Evolutionary conservation across 2,797 vertebrate species (phyloP).

Genomic region (Leptodactylus fallax): DNA sequence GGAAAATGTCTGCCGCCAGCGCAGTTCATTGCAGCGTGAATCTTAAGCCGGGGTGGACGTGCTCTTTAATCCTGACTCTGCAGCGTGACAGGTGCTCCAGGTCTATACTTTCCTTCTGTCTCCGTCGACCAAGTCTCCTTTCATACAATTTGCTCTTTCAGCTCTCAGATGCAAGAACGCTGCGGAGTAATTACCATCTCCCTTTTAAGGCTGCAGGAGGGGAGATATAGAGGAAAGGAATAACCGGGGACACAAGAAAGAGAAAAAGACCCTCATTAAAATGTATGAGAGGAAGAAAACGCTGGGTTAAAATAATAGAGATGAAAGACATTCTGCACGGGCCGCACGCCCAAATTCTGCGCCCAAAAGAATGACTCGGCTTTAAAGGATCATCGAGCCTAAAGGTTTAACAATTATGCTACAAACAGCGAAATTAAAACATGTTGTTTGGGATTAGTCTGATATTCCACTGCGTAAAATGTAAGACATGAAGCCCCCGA

Average conservation of each 20-base stretch:
- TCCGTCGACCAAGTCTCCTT: too few species aligned
- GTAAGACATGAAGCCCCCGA: neutral
- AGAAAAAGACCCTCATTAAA: slow-evolving; percentile 67
- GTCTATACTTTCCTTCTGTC: neutral
- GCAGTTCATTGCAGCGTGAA: neutral
- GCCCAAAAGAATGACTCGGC: neutral
- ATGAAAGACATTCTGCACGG: slow-evolving; percentile 58
- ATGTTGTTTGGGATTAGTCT: neutral
- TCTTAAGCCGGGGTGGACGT: neutral
- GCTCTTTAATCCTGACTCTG: slow-evolving; percentile 5
- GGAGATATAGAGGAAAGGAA: slow-evolving; percentile 22
- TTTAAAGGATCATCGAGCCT: neutral
- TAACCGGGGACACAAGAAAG: slow-evolving; percentile 4
- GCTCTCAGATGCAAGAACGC: neutral
- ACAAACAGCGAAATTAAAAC: neutral
- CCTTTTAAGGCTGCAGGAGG: slow-evolving; percentile 24
- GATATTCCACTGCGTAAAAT: neutral
- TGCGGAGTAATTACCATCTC: slow-evolving; percentile 43
- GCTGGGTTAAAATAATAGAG: slow-evolving; percentile 63
- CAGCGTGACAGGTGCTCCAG: slow-evolving; percentile 31
- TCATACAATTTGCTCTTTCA: slow-evolving; percentile 47
- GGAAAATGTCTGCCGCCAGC: neutral
- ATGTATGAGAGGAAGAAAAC: slow-evolving; percentile 67
- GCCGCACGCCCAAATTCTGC: neutral
- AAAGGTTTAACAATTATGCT: neutral